Evolutionary conservation across 1,140 invertebrate genomes (phyloP), one percentile per base, ranked within the genome.

Genomic region (Pseudachorutes palmiensis): DNA sequence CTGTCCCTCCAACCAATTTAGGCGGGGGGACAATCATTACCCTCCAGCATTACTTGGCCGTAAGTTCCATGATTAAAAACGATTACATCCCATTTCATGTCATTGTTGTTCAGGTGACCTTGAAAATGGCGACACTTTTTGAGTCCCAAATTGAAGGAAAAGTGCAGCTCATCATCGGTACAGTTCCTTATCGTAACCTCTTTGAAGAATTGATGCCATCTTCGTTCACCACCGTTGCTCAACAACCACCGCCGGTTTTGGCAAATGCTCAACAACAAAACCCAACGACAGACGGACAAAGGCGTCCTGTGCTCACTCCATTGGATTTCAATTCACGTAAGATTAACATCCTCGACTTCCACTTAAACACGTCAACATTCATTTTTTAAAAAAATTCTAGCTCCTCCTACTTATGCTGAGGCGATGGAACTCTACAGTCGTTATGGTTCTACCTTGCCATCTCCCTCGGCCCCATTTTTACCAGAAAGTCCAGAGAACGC

Each of bases 1-100:
- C 70, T 0, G 59, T 71, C 22, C 67, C 70, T 24, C 70, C 70
- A 14, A 66, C 58, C 57, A 33, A 62, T 41, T 58, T 71, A 14
- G 66, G 65, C 19, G 70, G 70, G 2, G 62, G 67, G 14, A 49
- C 33, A 2, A 69, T 70, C 16, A 70, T 72, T 62, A 33, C 59
- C 36, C 19, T 72, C 1, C 26, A 49, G 9, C 69, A 72, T 57
- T 65, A 55, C 24, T 26, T 55, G 5, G 51, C 24, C 5, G 51
- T 55, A 55, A 19, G 51, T 55, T 16, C 24, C 19, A 45, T 12
- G 19, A 45, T 45, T 45, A 45, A 45, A 45, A 45, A 45, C 36
- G 19, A 45, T 45, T 45, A 45, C 9, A 45, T 45, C 9, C 19
- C 36, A 45, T 19, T n/a, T n/a, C 9, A 45, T 45, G 36, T 45